These are phyloP conservation scores for Luscinia luscinia DNA, from an alignment of 2,797 vertebrate species.

Conservation along the genomic window DNA sequence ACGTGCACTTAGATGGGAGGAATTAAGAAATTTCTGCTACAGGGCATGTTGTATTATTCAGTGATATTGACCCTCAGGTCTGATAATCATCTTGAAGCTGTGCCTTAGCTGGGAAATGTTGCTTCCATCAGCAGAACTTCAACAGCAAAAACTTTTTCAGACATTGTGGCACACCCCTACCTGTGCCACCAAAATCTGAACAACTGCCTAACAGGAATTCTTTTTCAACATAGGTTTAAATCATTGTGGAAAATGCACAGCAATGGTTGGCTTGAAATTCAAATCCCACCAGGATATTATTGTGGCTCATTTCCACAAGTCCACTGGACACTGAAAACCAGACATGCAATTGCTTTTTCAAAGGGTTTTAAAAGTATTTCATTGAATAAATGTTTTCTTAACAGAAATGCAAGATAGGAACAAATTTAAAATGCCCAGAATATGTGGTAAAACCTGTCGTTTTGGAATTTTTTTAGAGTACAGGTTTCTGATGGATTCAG, in stretches of 20 bases:
- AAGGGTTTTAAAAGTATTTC: neutral
- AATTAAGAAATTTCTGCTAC: neutral
- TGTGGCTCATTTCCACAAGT: neutral
- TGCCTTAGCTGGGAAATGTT: neutral
- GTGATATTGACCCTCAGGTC: neutral
- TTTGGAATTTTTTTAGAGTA: neutral
- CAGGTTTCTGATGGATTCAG: neutral
- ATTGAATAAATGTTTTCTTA: neutral
- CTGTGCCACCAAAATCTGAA: neutral
- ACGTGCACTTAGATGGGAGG: neutral
- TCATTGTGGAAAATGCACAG: neutral
- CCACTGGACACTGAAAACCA: neutral
- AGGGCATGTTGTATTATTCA: neutral
- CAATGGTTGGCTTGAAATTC: neutral
- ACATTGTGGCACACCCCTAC: neutral
- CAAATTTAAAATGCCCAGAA: neutral
- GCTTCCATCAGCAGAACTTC: neutral
- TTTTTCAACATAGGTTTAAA: neutral
- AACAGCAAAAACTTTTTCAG: neutral
- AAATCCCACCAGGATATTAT: neutral
- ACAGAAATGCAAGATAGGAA: neutral
- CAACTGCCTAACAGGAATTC: neutral
- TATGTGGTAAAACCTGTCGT: neutral
- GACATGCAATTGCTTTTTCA: neutral
- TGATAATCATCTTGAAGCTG: neutral